These are phyloP conservation scores for Cryptomyrus ogoouensis DNA, from an alignment of 2,113 vertebrate species.

Conservation along the genomic window DNA sequence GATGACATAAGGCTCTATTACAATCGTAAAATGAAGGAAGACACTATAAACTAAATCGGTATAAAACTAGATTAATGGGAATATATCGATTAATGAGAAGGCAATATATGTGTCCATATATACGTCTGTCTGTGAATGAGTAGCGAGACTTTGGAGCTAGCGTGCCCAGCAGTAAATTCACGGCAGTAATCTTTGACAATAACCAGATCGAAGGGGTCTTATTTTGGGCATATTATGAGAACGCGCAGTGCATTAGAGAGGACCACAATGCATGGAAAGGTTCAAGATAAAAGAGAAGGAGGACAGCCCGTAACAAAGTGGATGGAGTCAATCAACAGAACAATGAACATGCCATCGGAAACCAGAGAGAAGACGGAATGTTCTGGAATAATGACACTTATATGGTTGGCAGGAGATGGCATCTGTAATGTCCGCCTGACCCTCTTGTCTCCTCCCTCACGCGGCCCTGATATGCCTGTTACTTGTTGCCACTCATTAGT, in stretches of 20 bases:
- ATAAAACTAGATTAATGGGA: constrained; percentile 8
- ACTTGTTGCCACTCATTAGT: not conserved
- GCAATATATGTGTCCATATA: not conserved
- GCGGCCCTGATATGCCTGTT: not conserved
- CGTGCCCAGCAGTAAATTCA: not conserved
- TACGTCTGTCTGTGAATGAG: not conserved
- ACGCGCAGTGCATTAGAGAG: not conserved
- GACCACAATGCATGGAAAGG: not conserved
- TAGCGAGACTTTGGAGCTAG: not conserved
- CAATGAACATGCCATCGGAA: not conserved
- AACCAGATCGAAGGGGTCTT: not conserved
- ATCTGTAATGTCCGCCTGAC: not conserved
- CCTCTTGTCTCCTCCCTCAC: not conserved
- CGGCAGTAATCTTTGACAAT: not conserved
- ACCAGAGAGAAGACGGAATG: not conserved
- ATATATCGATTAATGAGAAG: constrained; percentile 4
- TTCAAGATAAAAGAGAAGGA: not conserved
- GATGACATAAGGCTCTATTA: constrained; percentile 3
- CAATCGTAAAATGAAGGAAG: constrained; percentile 1
- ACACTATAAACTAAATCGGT: not conserved
- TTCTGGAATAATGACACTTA: not conserved
- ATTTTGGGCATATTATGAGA: not conserved
- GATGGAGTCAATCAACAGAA: not conserved
- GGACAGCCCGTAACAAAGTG: not conserved
- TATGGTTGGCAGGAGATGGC: not conserved